Base-by-base conservation (phyloP, 1,140 invertebrate species). In the Drosophila sechellia region DNA sequence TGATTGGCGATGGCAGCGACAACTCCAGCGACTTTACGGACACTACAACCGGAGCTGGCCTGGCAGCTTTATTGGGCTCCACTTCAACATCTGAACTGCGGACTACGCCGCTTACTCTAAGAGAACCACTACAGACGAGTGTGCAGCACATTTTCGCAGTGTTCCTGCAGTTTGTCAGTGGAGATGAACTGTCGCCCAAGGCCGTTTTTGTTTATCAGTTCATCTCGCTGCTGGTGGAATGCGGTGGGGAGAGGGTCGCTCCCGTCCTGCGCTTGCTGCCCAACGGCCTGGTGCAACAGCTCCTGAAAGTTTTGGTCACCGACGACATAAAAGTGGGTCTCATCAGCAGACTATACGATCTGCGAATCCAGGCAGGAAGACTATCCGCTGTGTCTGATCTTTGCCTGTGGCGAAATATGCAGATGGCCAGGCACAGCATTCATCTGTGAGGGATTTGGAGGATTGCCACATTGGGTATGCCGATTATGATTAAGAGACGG, bases 181-280 rank as follows among this genome's bases (percentile, higher is more conserved):
- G 95, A 76, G 95, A 96, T 72, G 95, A 96, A 69, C 93, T 98
- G 0, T 96, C 96, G 13, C 96, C 97, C 53, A 96, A 97, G 78
- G 97, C 96, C 5, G 95, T 97, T 81, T 98, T 98, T 92, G 96
- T 97, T 54, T 95, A 97, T 61, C 94, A 96, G 75, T 97, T 98
- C 90, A 93, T 98, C n/a, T 94, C 96, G 56, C 94, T 96, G 77
- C 94, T 96, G 27, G 96, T 98, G 2, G 94, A 96, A 76, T 97
- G 96, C 93, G 96, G 96, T 0, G 95, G 95, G 45, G 95, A 97
- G 11, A 94, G 95, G 71, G 95, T 96, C 17, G 93, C 95, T 25
- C 93, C 95, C 40, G 95, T 98, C n/a, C 91, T 98, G 12, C 95
- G 96, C 60, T 95, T 96, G 74, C 95, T 98, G 94, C 96, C 97